phyloP scores from a whole-genome alignment of 2,113 vertebrate species.

The Trematocara nigrifrons region DNA sequence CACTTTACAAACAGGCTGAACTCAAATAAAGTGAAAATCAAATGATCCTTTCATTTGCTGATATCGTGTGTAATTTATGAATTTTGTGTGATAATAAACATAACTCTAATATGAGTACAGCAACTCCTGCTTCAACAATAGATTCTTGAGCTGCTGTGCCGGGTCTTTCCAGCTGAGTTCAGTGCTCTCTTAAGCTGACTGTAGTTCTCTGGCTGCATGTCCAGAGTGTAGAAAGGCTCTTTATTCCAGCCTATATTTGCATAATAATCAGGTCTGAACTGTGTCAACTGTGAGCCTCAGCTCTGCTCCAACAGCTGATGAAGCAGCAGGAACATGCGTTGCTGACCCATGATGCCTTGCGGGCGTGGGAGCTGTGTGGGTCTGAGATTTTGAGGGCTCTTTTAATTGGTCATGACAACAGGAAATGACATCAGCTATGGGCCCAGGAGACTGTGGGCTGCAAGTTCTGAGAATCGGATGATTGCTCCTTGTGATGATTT shows the following conservation, averaged over 20 bases:
- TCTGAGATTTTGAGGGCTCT: not conserved
- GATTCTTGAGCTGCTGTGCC: conserved; percentile 9
- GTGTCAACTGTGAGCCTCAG: conserved; percentile 36
- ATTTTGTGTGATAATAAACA: not conserved
- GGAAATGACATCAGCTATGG: conserved; percentile 48
- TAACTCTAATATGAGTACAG: conserved; percentile 8
- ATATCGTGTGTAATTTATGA: not conserved
- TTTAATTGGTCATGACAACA: conserved; percentile 49
- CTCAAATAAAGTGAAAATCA: not conserved
- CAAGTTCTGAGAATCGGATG: not conserved
- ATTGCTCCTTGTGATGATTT: not conserved
- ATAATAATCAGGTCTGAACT: conserved; percentile 64
- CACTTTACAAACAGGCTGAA: not conserved
- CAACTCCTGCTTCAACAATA: not conserved
- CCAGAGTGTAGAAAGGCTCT: conserved; percentile 45
- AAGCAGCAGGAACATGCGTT: conserved; percentile 29
- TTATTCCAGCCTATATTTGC: conserved; percentile 55
- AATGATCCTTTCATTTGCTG: not conserved
- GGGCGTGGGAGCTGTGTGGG: conserved; percentile 45
- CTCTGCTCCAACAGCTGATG: conserved; percentile 42
- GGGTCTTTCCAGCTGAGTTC: conserved; percentile 38
- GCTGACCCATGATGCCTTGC: conserved; percentile 61
- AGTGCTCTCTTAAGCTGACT: conserved; percentile 24
- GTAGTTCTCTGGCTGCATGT: conserved; percentile 32
- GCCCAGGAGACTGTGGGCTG: not conserved